A percentile compares a stretch with the other conserved stretches of the same genome.
These are phyloP conservation scores for Tholera decimalis DNA, from an alignment of 2,888 invertebrate genomes.

Conservation along the genomic window DNA sequence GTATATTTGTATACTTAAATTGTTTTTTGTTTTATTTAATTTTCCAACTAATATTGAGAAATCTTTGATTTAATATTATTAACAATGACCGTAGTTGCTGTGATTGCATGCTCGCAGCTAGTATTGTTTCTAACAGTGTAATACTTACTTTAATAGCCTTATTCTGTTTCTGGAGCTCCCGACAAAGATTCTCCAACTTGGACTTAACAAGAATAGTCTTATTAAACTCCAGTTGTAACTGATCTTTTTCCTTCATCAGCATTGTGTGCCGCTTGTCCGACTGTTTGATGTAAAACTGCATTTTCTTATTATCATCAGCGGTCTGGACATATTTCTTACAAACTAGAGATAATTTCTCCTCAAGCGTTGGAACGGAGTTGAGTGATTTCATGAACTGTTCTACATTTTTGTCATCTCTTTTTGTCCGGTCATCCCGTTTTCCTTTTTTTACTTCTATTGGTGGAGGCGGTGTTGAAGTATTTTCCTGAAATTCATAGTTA, in stretches of 20 bases:
- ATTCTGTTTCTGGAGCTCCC: slow-evolving; percentile 98
- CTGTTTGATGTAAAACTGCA: slow-evolving; percentile 91
- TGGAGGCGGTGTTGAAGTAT: slow-evolving; percentile 67
- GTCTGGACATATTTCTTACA: slow-evolving; percentile 95
- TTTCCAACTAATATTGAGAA: too few relatives aligned
- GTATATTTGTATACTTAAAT: too few relatives aligned
- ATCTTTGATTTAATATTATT: too few relatives aligned
- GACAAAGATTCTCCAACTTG: slow-evolving; percentile 96
- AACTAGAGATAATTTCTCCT: slow-evolving; percentile 93
- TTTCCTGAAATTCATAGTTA: slow-evolving; percentile 72
- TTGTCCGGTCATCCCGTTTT: slow-evolving; percentile 84
- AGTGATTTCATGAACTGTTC: slow-evolving; percentile 93
- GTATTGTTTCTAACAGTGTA: too few relatives aligned
- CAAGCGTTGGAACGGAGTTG: slow-evolving; percentile 90
- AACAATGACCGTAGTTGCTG: too few relatives aligned
- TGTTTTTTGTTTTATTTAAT: too few relatives aligned
- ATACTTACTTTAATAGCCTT: slow-evolving; percentile 95
- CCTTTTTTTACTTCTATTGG: slow-evolving; percentile 77
- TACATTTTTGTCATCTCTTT: slow-evolving; percentile 92
- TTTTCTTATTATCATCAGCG: slow-evolving; percentile 93
- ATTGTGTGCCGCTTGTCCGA: slow-evolving; percentile 92
- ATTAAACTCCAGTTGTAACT: slow-evolving; percentile 95
- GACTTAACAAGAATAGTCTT: slow-evolving; percentile 96
- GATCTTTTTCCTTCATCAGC: slow-evolving; percentile 95
- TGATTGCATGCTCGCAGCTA: background rate